A percentile compares a stretch with the other conserved stretches of the same genome.
These are phyloP conservation scores for Drosophila sordidula DNA, from an alignment of 2,888 invertebrate genomes.

Conservation along the genomic window DNA sequence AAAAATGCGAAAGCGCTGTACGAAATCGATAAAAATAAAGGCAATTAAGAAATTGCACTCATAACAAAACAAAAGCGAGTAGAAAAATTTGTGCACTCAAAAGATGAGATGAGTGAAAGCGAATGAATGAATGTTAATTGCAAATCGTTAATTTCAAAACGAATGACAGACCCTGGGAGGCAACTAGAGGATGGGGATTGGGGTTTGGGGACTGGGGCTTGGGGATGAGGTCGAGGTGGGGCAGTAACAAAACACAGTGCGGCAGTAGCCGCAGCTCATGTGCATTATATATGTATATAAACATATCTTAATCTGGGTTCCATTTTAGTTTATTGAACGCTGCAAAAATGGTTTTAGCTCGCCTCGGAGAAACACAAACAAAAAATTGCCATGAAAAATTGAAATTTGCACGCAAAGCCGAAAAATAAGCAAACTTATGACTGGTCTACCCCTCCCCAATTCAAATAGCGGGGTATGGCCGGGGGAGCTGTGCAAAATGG, in stretches of 20 bases:
- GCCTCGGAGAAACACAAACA: neutral
- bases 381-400: conserved; percentile 67
- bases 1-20: conserved; percentile 36
- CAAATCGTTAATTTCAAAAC: conserved; percentile 39
- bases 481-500: conserved; percentile 24
- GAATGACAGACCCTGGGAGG: conserved; percentile 14
- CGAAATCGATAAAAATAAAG: conserved; percentile 14
- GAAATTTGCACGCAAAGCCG: conserved; percentile 75
- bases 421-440: conserved; percentile 55
- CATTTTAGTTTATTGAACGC: conserved; percentile 56
- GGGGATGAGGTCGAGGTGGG: too few species aligned
- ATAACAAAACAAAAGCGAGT: conserved; percentile 9
- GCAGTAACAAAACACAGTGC: neutral
- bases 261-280: neutral
- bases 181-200: neutral
- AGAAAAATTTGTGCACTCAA: conserved; percentile 24
- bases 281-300: neutral
- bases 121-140: conserved; percentile 61
- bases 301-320: conserved; percentile 55
- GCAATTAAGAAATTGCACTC: conserved; percentile 52
- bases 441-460: neutral
- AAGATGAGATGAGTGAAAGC: conserved; percentile 47
- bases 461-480: neutral
- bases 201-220: neutral
- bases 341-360: conserved; percentile 28